Evolutionary conservation across 2,797 vertebrate genomes (phyloP).

Genomic region (Cossypha niveicapilla): DNA sequence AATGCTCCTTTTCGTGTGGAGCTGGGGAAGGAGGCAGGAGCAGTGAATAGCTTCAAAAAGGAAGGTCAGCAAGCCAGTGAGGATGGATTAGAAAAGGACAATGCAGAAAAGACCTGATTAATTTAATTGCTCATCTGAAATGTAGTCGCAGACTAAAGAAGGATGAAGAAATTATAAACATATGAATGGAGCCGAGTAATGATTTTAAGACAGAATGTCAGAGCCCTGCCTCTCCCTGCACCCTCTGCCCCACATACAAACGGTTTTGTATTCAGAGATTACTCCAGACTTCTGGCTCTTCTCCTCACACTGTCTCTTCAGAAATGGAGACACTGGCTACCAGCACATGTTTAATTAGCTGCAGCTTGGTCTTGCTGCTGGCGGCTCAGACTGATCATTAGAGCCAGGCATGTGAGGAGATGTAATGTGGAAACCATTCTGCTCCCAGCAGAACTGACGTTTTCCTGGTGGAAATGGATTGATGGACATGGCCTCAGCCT

Average conservation of each 20-base stretch:
- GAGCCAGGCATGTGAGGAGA: neutral
- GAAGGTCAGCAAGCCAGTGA: constrained; percentile 8
- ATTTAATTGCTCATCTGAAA: constrained; percentile 60
- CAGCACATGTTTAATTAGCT: neutral
- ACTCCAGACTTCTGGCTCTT: neutral
- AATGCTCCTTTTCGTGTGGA: neutral
- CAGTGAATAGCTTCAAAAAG: neutral
- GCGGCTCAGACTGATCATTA: neutral
- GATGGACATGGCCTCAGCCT: neutral
- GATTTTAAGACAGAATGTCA: neutral
- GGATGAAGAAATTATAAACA: constrained; percentile 46
- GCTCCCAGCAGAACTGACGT: neutral
- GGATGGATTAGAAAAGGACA: constrained; percentile 47
- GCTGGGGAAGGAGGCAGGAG: neutral
- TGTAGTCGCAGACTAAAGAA: constrained; percentile 13
- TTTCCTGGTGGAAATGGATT: neutral
- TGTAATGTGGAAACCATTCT: neutral
- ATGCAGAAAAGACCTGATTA: constrained; percentile 36
- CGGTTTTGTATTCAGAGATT: neutral
- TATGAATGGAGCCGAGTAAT: constrained; percentile 40
- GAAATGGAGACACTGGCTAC: neutral
- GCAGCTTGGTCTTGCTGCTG: neutral
- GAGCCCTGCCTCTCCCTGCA: neutral
- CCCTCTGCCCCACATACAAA: neutral
- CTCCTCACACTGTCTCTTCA: neutral